Evolutionary conservation across 2,888 invertebrate species (phyloP).

Genomic region (Smittia sp.): DNA sequence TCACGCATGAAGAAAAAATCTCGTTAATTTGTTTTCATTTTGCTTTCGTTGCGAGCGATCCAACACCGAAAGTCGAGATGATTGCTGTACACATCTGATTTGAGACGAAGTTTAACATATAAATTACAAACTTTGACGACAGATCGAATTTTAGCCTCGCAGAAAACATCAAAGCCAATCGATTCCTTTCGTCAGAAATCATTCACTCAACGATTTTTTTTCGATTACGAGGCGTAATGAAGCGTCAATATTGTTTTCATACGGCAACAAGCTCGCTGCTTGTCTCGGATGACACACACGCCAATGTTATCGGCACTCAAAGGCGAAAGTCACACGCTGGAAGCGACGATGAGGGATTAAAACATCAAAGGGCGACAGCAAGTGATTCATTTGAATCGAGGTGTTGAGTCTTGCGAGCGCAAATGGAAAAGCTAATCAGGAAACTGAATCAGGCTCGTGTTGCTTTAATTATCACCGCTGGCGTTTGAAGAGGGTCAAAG

Average conservation of each 20-base stretch:
- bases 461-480: too few relatives aligned
- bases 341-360: too few relatives aligned
- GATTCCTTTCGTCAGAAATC: slow-evolving; percentile 7
- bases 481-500: too few relatives aligned
- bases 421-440: too few relatives aligned
- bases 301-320: too few relatives aligned
- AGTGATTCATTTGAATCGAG: too few relatives aligned
- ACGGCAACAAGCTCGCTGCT: not conserved
- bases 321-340: too few relatives aligned
- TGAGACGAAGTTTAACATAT: slow-evolving; percentile 36
- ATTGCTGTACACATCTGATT: not conserved
- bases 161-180: slow-evolving; percentile 27
- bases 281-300: too few relatives aligned
- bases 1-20: slow-evolving; percentile 37
- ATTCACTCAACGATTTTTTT: slow-evolving; percentile 17
- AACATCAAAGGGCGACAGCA: too few relatives aligned
- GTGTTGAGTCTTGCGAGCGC: too few relatives aligned
- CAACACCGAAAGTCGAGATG: not conserved
- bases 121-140: slow-evolving; percentile 20
- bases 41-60: not conserved
- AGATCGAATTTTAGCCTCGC: not conserved
- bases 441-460: too few relatives aligned
- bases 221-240: slow-evolving; percentile 31
- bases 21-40: slow-evolving; percentile 34
- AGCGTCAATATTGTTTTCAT: slow-evolving; percentile 35